Evolutionary conservation across 2,797 vertebrate species (phyloP), one percentile per base, ranked within the genome.

Genomic region (Odontamblyopus rebecca): DNA sequence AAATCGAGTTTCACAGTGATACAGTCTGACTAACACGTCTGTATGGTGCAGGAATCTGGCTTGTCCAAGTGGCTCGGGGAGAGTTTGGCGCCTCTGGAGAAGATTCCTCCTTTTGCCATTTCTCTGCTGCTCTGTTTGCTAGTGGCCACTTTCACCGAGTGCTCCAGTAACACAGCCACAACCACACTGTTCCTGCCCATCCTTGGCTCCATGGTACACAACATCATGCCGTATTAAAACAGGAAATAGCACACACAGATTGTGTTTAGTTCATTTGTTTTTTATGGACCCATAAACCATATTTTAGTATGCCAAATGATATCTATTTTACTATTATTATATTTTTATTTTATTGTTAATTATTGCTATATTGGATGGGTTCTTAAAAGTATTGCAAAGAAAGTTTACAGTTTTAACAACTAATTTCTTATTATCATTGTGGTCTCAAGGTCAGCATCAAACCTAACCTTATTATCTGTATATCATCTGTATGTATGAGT

Each of bases 151-250:
- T 96, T 99, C 93, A 99, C 97, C 0, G 97, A 99, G 82, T 98
- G 95, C 83, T 91, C 96, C 86, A 98, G 97, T 88, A 99, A 99
- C 1, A 96, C 95, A 3, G 95, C 97, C 83, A 97, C 97, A 80
- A 97, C 95, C 73, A 97, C 96, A 0, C 91, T 98, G 71, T 97
- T 98, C 76, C 92, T 98, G 69, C 97, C 97, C 71, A 96, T 99
- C 23, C 83, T 98, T 84, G 95, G 92, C 41, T 95, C 96, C 32
- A 95, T 98, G 97, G 96, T 97, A 86, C 91, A 91, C 91, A 91
- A 57, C 27, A 44, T 35, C 26, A 4, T 27, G 0, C 48, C 16
- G 19, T 16, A 15, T 2, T 11, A 15, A 26, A 59, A 2, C 56
- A 59, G 53, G 19, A n/a, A 54, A 54, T 54, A 29, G 9, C 35